A percentile compares a stretch with the other conserved stretches of the same genome.
These are phyloP conservation scores for Eulemur macaco DNA, from an alignment of 2,113 vertebrate species.

Conservation along the genomic window DNA sequence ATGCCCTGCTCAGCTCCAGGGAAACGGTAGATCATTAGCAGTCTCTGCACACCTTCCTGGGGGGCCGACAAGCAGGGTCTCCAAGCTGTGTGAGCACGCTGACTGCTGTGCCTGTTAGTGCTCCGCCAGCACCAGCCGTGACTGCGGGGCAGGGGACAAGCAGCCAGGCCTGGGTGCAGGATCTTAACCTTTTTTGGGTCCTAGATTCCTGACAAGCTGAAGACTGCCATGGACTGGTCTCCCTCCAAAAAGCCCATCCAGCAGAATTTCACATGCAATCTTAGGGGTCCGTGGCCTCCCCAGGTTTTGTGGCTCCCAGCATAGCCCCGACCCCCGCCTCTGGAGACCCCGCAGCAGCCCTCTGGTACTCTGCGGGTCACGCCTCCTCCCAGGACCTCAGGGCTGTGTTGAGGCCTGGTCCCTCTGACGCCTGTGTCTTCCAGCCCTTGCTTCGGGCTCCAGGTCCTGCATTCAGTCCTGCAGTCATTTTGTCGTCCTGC, in stretches of 20 bases:
- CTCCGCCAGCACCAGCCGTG: too few species aligned
- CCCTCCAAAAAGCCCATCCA: background rate
- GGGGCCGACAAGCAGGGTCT: fast-evolving
- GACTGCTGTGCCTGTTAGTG: background rate
- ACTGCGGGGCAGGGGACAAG: too few species aligned
- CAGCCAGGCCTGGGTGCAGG: background rate
- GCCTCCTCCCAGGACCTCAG: background rate
- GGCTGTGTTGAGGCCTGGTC: background rate
- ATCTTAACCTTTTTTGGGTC: background rate
- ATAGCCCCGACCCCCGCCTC: fast-evolving
- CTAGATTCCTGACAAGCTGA: background rate
- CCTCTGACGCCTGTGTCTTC: background rate
- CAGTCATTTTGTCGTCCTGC: background rate
- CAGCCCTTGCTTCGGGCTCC: too few species aligned
- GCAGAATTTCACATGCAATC: background rate
- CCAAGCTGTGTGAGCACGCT: background rate
- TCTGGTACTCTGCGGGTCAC: background rate
- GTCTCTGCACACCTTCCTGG: fast-evolving
- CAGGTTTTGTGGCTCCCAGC: background rate
- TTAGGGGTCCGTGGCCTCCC: background rate
- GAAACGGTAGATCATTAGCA: fast-evolving
- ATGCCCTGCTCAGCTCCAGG: background rate
- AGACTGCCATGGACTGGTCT: too few species aligned
- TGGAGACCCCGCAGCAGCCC: background rate
- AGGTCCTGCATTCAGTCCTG: background rate